phyloP scores from a whole-genome alignment of 1,140 invertebrate species.

The Drosophila sucinea region DNA sequence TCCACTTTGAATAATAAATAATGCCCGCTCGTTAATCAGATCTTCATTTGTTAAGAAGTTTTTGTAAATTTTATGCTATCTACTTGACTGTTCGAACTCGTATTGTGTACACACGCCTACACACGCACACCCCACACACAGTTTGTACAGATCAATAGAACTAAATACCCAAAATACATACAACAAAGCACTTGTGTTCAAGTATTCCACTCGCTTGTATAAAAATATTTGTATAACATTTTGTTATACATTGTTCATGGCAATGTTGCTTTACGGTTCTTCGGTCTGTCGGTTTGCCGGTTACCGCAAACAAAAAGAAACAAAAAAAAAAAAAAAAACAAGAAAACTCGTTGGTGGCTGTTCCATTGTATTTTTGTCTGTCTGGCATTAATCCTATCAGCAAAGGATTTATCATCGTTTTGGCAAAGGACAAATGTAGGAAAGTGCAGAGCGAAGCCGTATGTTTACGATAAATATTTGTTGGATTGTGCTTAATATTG shows the following conservation, averaged over 20 bases:
- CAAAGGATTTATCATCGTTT: conserved; percentile 16
- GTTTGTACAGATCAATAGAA: background rate
- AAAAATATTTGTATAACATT: conserved; percentile 26
- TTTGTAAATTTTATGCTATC: background rate
- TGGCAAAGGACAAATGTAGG: background rate
- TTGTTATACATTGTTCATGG: conserved; percentile 24
- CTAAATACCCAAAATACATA: conserved; percentile 15
- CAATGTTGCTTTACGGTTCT: conserved; percentile 13
- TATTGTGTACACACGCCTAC: background rate
- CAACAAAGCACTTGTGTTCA: conserved; percentile 13
- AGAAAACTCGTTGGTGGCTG: background rate
- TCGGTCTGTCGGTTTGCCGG: conserved; percentile 13
- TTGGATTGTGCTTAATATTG: conserved; percentile 11
- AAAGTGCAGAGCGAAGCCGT: conserved; percentile 2
- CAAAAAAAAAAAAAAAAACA: background rate
- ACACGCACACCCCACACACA: background rate
- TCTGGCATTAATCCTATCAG: conserved; percentile 24
- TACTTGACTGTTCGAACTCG: background rate
- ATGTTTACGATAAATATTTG: conserved; percentile 18
- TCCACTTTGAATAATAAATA: too few species aligned
- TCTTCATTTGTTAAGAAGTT: background rate
- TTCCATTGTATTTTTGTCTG: conserved; percentile 19
- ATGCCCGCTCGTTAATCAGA: too few species aligned
- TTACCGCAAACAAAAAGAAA: conserved; percentile 11
- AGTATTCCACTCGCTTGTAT: conserved; percentile 19